A percentile compares a stretch with the other conserved stretches of the same genome.
Conservation (phyloP, 2,113 vertebrate species). For the Lipotes vexillifer region DNA sequence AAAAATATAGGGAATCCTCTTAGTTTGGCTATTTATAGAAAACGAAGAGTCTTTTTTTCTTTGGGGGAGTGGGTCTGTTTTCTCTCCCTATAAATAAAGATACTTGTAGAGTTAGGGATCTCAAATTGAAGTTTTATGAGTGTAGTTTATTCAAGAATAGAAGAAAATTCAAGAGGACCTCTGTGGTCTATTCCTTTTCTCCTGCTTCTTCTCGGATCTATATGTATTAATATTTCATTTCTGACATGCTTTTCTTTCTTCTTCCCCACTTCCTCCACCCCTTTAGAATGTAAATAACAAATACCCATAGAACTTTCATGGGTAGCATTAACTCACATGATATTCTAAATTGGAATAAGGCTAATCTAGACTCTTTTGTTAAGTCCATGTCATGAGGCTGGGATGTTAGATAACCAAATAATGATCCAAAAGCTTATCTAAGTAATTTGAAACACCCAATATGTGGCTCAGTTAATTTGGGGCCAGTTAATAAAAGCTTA, state of each 20-base stretch:
- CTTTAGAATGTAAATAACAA: constrained; percentile 9
- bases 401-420: constrained; percentile 45
- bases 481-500: constrained; percentile 52
- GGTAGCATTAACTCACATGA: background rate
- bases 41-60: background rate
- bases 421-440: constrained; percentile 22
- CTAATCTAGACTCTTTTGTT: constrained; percentile 6
- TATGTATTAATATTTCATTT: background rate
- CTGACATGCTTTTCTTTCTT: background rate
- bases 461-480: constrained; percentile 51
- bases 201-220: background rate
- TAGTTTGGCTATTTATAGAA: background rate
- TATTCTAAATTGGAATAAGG: background rate
- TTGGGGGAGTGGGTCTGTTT: background rate
- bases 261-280: background rate
- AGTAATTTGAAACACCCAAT: constrained; percentile 47
- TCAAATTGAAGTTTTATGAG: background rate
- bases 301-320: background rate
- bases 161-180: background rate
- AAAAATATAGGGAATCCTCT: background rate
- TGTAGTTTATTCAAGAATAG: background rate
- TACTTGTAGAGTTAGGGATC: background rate
- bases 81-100: background rate
- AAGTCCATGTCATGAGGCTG: background rate
- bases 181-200: background rate